These are phyloP conservation scores for Plumapathes pennacea DNA, from an alignment of 92 coral and sea anemone species.

Conservation along the genomic window DNA sequence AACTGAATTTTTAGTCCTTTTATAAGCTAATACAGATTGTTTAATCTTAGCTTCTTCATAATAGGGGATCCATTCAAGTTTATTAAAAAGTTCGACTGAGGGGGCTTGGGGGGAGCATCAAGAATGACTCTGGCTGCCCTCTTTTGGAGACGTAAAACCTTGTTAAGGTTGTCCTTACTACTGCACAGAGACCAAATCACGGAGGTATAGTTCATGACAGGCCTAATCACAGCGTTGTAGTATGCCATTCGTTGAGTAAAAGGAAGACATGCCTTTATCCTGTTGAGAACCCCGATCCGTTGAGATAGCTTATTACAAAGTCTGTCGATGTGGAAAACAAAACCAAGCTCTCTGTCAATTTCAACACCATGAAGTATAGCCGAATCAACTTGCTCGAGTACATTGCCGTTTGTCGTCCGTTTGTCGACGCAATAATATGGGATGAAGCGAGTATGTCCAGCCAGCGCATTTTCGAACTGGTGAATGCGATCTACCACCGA, in stretches of 20 bases:
- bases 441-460: conserved; percentile 35
- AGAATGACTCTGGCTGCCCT: too few species aligned
- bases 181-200: conserved; percentile 18
- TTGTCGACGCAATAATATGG: too few species aligned
- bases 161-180: too few species aligned
- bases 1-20: too few species aligned
- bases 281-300: conserved; percentile 15
- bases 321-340: conserved; percentile 19
- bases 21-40: too few species aligned
- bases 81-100: too few species aligned
- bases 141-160: too few species aligned
- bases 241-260: conserved; percentile 5
- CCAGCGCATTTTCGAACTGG: conserved; percentile 13
- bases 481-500: conserved; percentile 2
- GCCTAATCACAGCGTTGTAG: conserved; percentile 21
- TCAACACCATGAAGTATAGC: conserved; percentile 31
- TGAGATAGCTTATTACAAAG: conserved; percentile 29
- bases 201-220: conserved; percentile 17
- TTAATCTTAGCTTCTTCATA: too few species aligned
- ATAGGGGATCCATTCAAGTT: too few species aligned
- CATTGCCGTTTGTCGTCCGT: conserved; percentile 13
- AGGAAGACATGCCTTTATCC: conserved; percentile 6
- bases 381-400: conserved; percentile 10
- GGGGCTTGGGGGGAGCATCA: too few species aligned
- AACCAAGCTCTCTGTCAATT: conserved; percentile 16